Evolutionary conservation across 2,888 invertebrate species (phyloP), one percentile per base, ranked within the genome.

Genomic region (Dugesia japonica): DNA sequence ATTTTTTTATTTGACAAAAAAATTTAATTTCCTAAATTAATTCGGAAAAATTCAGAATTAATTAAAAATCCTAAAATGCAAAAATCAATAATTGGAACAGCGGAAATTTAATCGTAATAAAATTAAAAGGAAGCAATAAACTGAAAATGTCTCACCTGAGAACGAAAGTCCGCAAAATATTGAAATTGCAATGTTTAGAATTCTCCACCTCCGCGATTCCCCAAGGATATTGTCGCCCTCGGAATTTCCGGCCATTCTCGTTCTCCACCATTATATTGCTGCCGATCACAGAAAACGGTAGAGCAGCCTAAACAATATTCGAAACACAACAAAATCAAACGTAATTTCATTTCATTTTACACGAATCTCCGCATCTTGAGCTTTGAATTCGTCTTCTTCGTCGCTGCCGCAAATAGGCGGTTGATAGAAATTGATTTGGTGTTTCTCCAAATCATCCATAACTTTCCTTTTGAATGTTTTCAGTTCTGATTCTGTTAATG

Each of bases 191-290:
- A 85, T 94, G 94, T 79, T 90, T 89, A 0, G 94, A 92, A 86
- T 94, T 94, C 84, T 94, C 94, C 81, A 94, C 90, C 85, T 94
- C 93, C 0, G 93, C 93, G 77, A 93, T 91, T 72, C 94, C 94
- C 94, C 94, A 94, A 0, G 94, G 93, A 86, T 94, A 94, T 82
- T 92, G 92, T 0, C 94, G 87, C 0, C 93, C 94, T 74, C 94
- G 88, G 73, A 94, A 90, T 83, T 91, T 90, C 82, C 90, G 90
- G 0, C 92, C 92, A 28, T 81, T 82, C n/a, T 91, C 91, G 4
- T 82, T 82, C 74, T 84, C 84, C 0, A 84, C 82, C 26, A 84
- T 81, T 28, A 82, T 81, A 79, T 84, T 84, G 79, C 83, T 83
- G 20, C 84, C 84, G 71, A 86, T 83, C 1, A 94, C 92, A 0